phyloP scores from a whole-genome alignment of 2,113 vertebrate genomes.

The Leptodactylus fuscus region DNA sequence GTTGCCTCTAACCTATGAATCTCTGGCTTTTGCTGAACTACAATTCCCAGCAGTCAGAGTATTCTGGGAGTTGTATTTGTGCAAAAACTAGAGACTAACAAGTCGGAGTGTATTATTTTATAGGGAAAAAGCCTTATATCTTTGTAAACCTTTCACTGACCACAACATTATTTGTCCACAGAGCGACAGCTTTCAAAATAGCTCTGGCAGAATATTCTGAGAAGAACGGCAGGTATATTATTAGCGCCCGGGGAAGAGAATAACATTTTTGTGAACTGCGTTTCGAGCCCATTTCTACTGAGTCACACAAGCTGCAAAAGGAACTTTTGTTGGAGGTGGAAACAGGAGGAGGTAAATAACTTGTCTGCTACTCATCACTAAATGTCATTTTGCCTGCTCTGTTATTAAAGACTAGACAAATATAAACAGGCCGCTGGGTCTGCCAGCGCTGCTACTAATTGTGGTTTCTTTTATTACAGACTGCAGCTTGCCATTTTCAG shows the following conservation, averaged over 20 bases:
- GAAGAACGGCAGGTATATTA: constrained; percentile 11
- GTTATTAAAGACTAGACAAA: constrained; percentile 50
- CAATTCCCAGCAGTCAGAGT: too few species aligned
- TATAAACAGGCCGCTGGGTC: constrained; percentile 22
- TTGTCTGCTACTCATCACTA: constrained; percentile 40
- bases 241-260: not conserved
- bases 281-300: too few species aligned
- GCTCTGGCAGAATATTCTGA: not conserved
- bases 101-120: not conserved
- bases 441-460: constrained; percentile 33
- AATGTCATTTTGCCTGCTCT: constrained; percentile 29
- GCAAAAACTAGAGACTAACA: too few species aligned
- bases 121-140: not conserved
- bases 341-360: constrained; percentile 22
- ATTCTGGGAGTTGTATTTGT: not conserved
- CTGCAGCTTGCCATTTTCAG: constrained; percentile 27
- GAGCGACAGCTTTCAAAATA: not conserved
- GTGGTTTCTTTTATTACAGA: constrained; percentile 36
- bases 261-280: not conserved
- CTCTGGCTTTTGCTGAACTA: too few species aligned
- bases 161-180: not conserved
- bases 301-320: constrained; percentile 10
- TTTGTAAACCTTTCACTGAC: not conserved
- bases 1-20: not conserved
- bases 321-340: constrained; percentile 1